Evolutionary conservation across 2,797 vertebrate species (phyloP), one percentile per base, ranked within the genome.

Genomic region (Euthynnus affinis): DNA sequence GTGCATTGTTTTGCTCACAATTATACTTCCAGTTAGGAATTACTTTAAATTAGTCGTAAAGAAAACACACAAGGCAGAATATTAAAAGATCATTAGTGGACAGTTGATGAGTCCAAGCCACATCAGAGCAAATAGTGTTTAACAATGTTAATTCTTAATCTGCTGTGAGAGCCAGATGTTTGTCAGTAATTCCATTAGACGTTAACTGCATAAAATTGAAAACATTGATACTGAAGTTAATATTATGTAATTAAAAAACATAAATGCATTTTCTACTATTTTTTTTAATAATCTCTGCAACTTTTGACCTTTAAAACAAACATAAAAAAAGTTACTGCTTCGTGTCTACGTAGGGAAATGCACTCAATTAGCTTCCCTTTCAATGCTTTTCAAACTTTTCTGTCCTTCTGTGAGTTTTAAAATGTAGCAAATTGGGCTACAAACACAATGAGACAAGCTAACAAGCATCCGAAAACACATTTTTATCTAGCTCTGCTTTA

Each of bases 121-220:
- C 78, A 80, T 81, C 67, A 73, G 74, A 22, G 58, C 17, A 76
- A 76, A 70, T 18, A 18, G 27, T 80, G 68, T 74, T 77, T 68
- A 62, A 66, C 42, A 59, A 20, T 20, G n/a, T 71, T 37, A 17
- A 78, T 63, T 81, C 48, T 58, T 49, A 70, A 84, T 74, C 64
- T 63, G 71, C 68, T 84, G 68, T 20, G 66, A 66, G 66, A 0
- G 71, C 61, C 76, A 84, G 74, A 82, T 87, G 86, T 69, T 68
- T 60, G 7, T 66, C 40, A 61, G 14, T 72, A 32, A 62, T 23
- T 65, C 27, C 44, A 23, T 76, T 53, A 32, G n/a, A 73, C 51
- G 25, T 48, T 25, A 70, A 73, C 65, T 6, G 2, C 44, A n/a
- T 49, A 49, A 18, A 62, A 9, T 22, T 56, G 17, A 71, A 48